These are phyloP conservation scores for Drosophila quadrilineata DNA, from an alignment of 1,140 invertebrate species.

Conservation along the genomic window DNA sequence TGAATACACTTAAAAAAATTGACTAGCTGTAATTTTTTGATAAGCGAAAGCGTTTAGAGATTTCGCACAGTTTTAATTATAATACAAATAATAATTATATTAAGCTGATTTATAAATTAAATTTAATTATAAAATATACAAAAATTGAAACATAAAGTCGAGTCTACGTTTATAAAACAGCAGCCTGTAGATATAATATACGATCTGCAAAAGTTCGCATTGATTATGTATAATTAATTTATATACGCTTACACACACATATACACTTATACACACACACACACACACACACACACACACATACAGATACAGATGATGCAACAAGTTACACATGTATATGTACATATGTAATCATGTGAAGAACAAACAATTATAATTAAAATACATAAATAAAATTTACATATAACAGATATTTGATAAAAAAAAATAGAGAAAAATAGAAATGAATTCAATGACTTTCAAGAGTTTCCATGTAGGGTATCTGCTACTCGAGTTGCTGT, in stretches of 20 bases:
- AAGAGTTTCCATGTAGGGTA: not conserved
- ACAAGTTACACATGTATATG: slow-evolving; percentile 52
- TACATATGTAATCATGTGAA: slow-evolving; percentile 61
- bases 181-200: slow-evolving; percentile 71
- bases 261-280: slow-evolving; percentile 32
- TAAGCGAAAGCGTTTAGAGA: slow-evolving; percentile 48
- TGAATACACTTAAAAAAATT: slow-evolving; percentile 22
- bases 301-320: slow-evolving; percentile 39
- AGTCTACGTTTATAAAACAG: slow-evolving; percentile 44
- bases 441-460: not conserved
- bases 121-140: not conserved
- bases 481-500: not conserved
- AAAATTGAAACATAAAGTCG: slow-evolving; percentile 19
- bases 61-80: slow-evolving; percentile 59
- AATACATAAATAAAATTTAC: slow-evolving; percentile 58
- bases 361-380: slow-evolving; percentile 65
- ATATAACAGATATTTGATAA: slow-evolving; percentile 42
- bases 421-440: slow-evolving; percentile 1
- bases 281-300: not conserved
- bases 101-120: slow-evolving; percentile 63
- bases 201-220: slow-evolving; percentile 63
- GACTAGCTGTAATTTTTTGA: slow-evolving; percentile 64
- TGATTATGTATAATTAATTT: slow-evolving; percentile 61
- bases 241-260: slow-evolving; percentile 69
- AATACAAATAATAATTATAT: slow-evolving; percentile 37